These are phyloP conservation scores for Lucilia sericata DNA, from an alignment of 1,140 invertebrate species.

Conservation along the genomic window DNA sequence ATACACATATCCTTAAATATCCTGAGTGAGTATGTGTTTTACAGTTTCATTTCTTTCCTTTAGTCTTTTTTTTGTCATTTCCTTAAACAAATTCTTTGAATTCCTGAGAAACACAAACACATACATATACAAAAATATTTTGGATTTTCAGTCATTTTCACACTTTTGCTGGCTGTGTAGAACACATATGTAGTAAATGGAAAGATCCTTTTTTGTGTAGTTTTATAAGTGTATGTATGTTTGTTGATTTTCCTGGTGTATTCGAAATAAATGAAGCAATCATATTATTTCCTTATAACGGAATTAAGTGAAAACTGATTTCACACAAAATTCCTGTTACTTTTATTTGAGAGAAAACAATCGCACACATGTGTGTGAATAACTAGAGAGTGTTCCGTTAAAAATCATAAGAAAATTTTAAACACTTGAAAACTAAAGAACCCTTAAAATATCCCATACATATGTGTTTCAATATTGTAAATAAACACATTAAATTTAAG, in stretches of 20 bases:
- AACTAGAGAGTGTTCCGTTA: too few relatives aligned
- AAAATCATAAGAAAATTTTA: not conserved
- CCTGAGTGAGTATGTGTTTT: not conserved
- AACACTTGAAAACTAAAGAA: not conserved
- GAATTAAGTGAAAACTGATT: conserved; percentile 32
- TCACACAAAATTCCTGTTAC: conserved; percentile 10
- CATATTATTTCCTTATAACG: not conserved
- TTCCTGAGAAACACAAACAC: not conserved
- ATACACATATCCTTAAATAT: too few relatives aligned
- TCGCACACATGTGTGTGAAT: not conserved
- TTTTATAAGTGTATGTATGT: not conserved
- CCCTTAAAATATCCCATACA: not conserved
- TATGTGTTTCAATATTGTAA: not conserved
- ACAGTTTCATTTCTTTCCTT: not conserved
- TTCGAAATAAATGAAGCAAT: conserved; percentile 6
- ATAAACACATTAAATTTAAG: not conserved
- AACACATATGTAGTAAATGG: too few relatives aligned
- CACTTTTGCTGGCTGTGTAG: not conserved
- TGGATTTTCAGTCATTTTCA: not conserved
- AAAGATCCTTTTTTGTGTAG: not conserved
- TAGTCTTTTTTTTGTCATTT: conserved; percentile 28
- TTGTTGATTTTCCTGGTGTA: not conserved
- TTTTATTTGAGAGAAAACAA: not conserved
- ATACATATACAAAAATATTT: not conserved
- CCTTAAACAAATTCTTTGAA: conserved; percentile 17